These are phyloP conservation scores for Pyrocoelia pectoralis DNA, from an alignment of 2,888 invertebrate genomes.

Conservation along the genomic window DNA sequence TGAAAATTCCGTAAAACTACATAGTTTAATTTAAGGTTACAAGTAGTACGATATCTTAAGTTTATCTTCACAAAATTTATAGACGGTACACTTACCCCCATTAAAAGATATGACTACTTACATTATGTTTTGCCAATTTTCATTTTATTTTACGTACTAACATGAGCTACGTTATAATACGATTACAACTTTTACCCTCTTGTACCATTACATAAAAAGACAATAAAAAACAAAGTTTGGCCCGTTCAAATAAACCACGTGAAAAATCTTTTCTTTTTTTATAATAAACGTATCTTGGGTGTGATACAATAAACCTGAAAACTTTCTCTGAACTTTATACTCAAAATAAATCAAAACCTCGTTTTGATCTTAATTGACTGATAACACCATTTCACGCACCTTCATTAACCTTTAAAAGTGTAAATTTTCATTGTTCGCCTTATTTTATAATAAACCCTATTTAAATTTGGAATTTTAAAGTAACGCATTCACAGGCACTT, in stretches of 20 bases:
- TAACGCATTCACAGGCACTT: background rate
- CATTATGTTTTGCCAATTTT: too few relatives aligned
- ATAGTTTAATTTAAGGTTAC: too few relatives aligned
- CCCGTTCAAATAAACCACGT: conserved; percentile 1
- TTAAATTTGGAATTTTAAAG: background rate
- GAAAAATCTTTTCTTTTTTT: background rate
- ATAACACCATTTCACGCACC: conserved; percentile 1
- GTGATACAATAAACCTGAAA: conserved; percentile 21
- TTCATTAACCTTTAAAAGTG: conserved; percentile 1
- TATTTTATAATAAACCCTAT: background rate
- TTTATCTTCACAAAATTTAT: too few relatives aligned
- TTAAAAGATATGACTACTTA: too few relatives aligned
- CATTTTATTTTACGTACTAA: too few relatives aligned
- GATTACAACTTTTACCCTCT: background rate
- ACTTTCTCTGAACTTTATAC: conserved; percentile 13
- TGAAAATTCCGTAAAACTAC: too few relatives aligned
- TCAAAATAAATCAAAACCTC: conserved; percentile 32
- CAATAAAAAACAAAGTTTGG: background rate
- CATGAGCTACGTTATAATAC: background rate
- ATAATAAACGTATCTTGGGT: conserved; percentile 17
- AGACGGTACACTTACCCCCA: too few relatives aligned
- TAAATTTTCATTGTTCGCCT: background rate
- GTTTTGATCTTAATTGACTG: conserved; percentile 30
- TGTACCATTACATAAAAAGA: background rate
- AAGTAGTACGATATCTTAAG: too few relatives aligned